These are phyloP conservation scores for Mimumesa dahlbomi DNA, from an alignment of 2,888 invertebrate species.

Conservation along the genomic window DNA sequence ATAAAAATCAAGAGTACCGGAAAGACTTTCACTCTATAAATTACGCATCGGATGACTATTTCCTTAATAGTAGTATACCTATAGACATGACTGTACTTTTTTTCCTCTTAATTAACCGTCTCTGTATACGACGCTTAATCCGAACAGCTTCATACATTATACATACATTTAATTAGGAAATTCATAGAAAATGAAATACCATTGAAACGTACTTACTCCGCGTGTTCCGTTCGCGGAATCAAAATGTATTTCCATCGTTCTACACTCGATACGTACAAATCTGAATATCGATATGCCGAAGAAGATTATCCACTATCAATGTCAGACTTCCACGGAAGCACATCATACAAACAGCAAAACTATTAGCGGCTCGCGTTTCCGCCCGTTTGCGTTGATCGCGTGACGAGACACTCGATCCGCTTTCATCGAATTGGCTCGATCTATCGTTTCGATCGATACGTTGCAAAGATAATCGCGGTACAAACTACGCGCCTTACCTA, in stretches of 20 bases:
- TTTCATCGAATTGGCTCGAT: slow-evolving; percentile 20
- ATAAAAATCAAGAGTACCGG: slow-evolving; percentile 27
- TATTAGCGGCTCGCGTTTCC: neutral
- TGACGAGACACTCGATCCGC: slow-evolving; percentile 18
- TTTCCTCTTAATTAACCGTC: no score
- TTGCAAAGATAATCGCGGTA: slow-evolving; percentile 33
- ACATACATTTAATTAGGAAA: no score
- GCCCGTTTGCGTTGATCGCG: slow-evolving; percentile 11
- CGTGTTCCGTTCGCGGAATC: no score
- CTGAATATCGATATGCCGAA: neutral
- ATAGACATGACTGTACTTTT: no score
- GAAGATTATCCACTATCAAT: neutral
- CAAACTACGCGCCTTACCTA: slow-evolving; percentile 28
- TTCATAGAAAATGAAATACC: no score
- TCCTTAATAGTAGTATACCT: slow-evolving; percentile 8
- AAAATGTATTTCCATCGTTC: no score
- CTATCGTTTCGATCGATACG: slow-evolving; percentile 4
- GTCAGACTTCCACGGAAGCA: neutral
- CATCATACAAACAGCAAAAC: neutral
- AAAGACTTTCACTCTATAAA: neutral
- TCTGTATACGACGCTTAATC: no score
- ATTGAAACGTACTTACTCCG: no score
- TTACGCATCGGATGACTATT: neutral
- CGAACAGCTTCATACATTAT: no score
- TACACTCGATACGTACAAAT: neutral